Evolutionary conservation across 2,797 vertebrate species (phyloP).

Genomic region (Zenarchopterus dispar): DNA sequence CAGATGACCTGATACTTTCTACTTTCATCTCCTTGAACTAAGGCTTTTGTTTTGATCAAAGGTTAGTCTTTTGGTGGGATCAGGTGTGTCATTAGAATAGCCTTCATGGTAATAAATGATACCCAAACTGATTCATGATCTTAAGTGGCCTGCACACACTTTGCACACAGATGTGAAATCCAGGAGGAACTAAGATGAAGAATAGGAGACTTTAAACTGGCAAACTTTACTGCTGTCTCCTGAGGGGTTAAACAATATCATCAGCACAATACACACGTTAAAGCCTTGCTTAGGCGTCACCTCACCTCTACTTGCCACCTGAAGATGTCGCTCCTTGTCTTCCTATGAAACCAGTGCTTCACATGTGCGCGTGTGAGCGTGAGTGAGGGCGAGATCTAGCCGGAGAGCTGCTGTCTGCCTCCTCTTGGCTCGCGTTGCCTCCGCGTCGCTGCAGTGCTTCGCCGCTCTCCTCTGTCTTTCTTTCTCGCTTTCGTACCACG

Average conservation of each 20-base stretch:
- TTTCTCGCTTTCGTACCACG: constrained; percentile 32
- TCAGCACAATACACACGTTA: neutral
- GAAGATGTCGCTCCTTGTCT: constrained; percentile 72
- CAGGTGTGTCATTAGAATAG: neutral
- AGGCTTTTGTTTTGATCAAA: neutral
- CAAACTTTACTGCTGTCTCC: too few relatives aligned
- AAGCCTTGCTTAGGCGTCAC: constrained; percentile 12
- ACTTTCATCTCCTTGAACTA: neutral
- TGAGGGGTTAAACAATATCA: neutral
- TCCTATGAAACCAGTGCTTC: constrained; percentile 14
- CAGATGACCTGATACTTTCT: neutral
- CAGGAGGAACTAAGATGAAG: neutral
- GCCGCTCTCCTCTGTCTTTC: constrained; percentile 43
- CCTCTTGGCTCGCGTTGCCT: constrained; percentile 64
- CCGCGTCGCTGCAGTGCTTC: constrained; percentile 75
- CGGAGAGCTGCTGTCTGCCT: constrained; percentile 69
- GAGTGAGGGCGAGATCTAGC: constrained; percentile 35
- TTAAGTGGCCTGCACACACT: too few relatives aligned
- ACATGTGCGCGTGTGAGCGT: constrained; percentile 29
- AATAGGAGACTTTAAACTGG: neutral
- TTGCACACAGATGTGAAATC: neutral
- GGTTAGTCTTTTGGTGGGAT: neutral
- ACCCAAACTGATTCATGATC: neutral
- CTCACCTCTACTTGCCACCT: constrained; percentile 28
- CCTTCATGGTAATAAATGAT: neutral